Base-by-base conservation (phyloP, 2,113 vertebrate genomes). In the Phrynosoma platyrhinos region DNA sequence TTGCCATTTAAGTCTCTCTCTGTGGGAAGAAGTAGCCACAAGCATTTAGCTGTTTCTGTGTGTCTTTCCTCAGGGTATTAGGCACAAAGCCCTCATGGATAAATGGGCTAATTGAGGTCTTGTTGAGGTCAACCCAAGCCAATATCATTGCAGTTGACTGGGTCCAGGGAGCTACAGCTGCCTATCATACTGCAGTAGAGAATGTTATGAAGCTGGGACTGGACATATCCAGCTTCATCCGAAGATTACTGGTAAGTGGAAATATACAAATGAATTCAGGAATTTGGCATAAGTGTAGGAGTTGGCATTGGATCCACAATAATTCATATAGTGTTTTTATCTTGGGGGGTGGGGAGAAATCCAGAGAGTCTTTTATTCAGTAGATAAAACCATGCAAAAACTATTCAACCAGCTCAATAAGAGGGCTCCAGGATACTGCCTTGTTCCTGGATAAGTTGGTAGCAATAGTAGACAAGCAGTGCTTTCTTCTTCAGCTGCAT, bases 71-170 rank as follows among this genome's bases (percentile, higher is more conserved):
- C 91, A 99, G 99, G 91, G 97, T 95, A 21, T 68, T 97, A 81
- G 98, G 98, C 79, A 98, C 96, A 77, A 99, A 98, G 91, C 98
- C 99, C 0, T 97, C 98, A 78, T 99, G 99, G 99, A 96, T 98
- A 77, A 95, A 95, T 74, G 94, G 89, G 32, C 94, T 99, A 91
- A 95, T 97, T 7, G 66, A 66, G 66, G 94, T 96, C 30, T 93
- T 99, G 74, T 95, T 99, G 76, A 71, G 18, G 13, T 93, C 86
- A 52, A 92, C 94, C 64, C 95, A 96, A 16, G 96, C 91, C 47
- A 99, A 99, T 0, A 98, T 99, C 90, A 89, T 99, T 4, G 97
- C 97, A 1, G 98, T 98, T 85, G 99, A 99, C 94, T 99, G 99
- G 98, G 92, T 99, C 83, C 95, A 96, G 7, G 95, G 97, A 4